Evolutionary conservation across 2,888 invertebrate species (phyloP).

Genomic region (Stenurella melanura): DNA sequence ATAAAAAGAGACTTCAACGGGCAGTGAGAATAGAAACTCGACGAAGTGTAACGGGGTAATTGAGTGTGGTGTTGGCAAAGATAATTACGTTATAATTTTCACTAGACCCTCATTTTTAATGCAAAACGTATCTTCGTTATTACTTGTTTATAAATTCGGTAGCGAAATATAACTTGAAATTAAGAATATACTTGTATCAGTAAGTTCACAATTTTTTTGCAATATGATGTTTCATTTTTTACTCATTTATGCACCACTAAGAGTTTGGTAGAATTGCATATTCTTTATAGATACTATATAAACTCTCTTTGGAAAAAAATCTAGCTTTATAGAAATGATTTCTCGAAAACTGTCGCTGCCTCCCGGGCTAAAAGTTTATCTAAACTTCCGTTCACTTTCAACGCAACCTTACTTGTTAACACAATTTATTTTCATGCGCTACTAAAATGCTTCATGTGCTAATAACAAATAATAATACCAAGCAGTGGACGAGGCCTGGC

Average conservation of each 20-base stretch:
- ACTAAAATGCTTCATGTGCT: conserved; percentile 40
- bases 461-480: conserved; percentile 41
- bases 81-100: conserved; percentile 30
- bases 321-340: no score
- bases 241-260: no score
- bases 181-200: not conserved
- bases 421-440: conserved; percentile 40
- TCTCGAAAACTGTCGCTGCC: no score
- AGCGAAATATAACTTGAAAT: not conserved
- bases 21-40: conserved; percentile 22
- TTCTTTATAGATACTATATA: no score
- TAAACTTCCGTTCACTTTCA: not conserved
- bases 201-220: no score
- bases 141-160: conserved; percentile 1
- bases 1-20: conserved; percentile 2
- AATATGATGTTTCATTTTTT: no score
- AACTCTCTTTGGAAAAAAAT: no score
- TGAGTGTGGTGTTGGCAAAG: conserved; percentile 25
- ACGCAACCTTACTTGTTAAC: conserved; percentile 31
- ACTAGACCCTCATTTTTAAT: not conserved
- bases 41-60: conserved; percentile 16
- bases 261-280: no score
- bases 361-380: no score
- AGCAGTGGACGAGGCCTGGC: conserved; percentile 11
- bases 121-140: not conserved